These are phyloP conservation scores for Tortricodes alternella DNA, from an alignment of 2,888 invertebrate genomes.

Conservation along the genomic window DNA sequence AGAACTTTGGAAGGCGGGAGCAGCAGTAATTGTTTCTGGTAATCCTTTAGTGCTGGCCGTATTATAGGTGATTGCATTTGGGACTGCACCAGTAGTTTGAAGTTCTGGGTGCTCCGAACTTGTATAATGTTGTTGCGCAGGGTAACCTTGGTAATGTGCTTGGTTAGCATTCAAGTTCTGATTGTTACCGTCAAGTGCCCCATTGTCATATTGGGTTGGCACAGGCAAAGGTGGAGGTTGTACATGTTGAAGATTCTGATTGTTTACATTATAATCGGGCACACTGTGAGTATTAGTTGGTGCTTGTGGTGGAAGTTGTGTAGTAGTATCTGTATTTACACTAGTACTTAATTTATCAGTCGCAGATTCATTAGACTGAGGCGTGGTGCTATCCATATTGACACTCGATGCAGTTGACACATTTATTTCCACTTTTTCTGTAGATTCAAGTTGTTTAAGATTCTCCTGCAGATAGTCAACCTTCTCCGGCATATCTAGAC, in stretches of 20 bases:
- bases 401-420: slow-evolving; percentile 39
- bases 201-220: slow-evolving; percentile 30
- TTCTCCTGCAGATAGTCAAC: slow-evolving; percentile 42
- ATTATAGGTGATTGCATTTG: background rate
- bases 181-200: slow-evolving; percentile 26
- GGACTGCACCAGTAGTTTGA: background rate
- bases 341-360: slow-evolving; percentile 17
- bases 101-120: background rate
- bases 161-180: slow-evolving; percentile 22
- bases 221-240: slow-evolving; percentile 27
- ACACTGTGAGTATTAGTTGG: slow-evolving; percentile 19
- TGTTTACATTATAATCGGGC: slow-evolving; percentile 13
- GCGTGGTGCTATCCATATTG: slow-evolving; percentile 36
- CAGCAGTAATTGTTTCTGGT: slow-evolving; percentile 6
- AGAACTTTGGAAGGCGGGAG: background rate
- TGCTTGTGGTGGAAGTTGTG: slow-evolving; percentile 32
- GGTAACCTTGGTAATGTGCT: slow-evolving; percentile 10
- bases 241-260: slow-evolving; percentile 13
- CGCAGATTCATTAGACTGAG: slow-evolving; percentile 37
- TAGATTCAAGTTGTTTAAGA: slow-evolving; percentile 39
- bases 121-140: slow-evolving; percentile 12
- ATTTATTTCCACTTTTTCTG: slow-evolving; percentile 49
- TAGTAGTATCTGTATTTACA: slow-evolving; percentile 39
- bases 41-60: background rate
- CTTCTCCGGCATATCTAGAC: slow-evolving; percentile 36